Base-by-base conservation (phyloP, 2,888 invertebrate species). In the Formica aserva region DNA sequence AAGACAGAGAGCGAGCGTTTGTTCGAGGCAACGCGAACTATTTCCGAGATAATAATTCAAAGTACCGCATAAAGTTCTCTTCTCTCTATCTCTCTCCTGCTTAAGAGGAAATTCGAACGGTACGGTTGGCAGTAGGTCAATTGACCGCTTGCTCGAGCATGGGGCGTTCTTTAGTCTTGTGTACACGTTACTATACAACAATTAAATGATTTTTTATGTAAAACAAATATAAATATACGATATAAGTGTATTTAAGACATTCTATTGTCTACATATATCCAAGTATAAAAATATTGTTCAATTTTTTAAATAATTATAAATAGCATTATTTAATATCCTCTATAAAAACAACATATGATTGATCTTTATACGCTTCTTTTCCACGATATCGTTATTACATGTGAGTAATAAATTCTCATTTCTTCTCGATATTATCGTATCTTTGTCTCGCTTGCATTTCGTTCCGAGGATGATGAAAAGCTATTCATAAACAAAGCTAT, bases 401-500 rank as follows among this genome's bases (percentile, higher is more conserved):
- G 13, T 26, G 32, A 76, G 48, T n/a, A 52, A 52, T 35, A 76
- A 52, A 35, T 52, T 22, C 38, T 67, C 67, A 26, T 71, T 29
- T 65, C 78, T 65, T 76, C 74, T 80, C 57, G 76, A 63, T n/a
- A 15, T 83, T 83, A 65, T 32, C 63, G 55, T 81, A 67, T 63
- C 85, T 63, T 75, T 71, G 80, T 82, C 69, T 85, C 71, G 72
- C 82, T 57, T 86, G 83, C 86, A 63, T 81, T 82, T 82, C 85
- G 82, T 81, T 81, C 71, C 85, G 84, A 65, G 26, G 48, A 29
- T 41, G 81, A 48, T 45, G 82, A 83, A 77, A 85, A 81, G 83
- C 71, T 89, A 85, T 84, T 84, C 77, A 72, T 65, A 88, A 86
- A 88, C 88, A 90, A 87, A 87, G 86, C 85, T 88, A 87, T 88